Conservation (phyloP, 2,888 invertebrate species). For the Eupeodes luniger region DNA sequence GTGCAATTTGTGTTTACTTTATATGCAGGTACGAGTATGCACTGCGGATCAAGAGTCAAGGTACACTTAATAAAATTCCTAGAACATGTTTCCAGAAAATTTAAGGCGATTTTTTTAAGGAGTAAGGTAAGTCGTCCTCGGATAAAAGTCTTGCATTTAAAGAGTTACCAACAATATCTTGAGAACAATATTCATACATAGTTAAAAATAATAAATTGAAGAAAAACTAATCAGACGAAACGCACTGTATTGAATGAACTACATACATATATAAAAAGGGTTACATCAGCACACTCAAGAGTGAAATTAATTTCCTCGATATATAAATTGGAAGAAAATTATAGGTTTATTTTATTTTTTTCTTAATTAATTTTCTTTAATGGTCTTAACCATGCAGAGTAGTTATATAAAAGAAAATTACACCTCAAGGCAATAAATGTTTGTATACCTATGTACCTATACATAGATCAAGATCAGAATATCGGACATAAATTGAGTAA, state of each 20-base stretch:
- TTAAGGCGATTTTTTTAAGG: no score
- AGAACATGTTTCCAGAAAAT: not conserved
- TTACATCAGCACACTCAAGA: conserved; percentile 49
- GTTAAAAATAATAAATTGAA: not conserved
- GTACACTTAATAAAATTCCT: not conserved
- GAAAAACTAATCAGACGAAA: not conserved
- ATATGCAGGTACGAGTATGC: not conserved
- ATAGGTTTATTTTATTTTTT: conserved; percentile 2
- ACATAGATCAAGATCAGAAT: conserved; percentile 16
- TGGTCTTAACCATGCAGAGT: conserved; percentile 9
- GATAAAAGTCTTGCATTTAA: no score
- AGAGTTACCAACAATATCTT: no score
- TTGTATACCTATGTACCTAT: no score
- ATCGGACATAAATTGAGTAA: not conserved
- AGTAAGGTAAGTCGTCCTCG: no score
- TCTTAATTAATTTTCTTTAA: conserved; percentile 28
- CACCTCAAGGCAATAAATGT: conserved; percentile 2
- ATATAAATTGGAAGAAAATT: conserved; percentile 43
- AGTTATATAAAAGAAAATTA: conserved; percentile 12
- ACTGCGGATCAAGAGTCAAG: not conserved
- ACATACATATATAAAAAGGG: not conserved
- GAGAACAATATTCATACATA: no score
- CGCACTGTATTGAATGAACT: not conserved
- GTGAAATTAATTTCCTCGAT: conserved; percentile 40
- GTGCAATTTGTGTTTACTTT: conserved; percentile 16